Percentiles rank a stretch among this genome's conserved stretches.
phyloP scores from a whole-genome alignment of 2,113 vertebrate species.

The Centropus bengalensis region DNA sequence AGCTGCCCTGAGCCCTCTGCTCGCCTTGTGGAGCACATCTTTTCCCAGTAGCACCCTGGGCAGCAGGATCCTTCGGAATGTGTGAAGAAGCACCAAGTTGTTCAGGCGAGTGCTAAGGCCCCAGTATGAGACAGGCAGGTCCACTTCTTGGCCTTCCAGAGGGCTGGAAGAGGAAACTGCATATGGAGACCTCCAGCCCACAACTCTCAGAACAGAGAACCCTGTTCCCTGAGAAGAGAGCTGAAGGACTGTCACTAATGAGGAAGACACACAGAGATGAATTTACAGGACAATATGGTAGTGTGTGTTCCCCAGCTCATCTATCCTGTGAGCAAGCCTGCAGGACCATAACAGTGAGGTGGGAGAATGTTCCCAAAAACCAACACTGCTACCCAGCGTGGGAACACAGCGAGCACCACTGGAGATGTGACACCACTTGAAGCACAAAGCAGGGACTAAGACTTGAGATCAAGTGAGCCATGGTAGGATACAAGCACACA shows the following conservation, averaged over 20 bases:
- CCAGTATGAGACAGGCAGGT: not conserved
- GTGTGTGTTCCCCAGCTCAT: not conserved
- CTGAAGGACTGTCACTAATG: not conserved
- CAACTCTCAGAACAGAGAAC: not conserved
- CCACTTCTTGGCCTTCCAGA: not conserved
- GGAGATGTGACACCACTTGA: not conserved
- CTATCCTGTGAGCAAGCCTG: not conserved
- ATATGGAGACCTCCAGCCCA: not conserved
- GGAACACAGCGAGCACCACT: not conserved
- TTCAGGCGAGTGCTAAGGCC: not conserved
- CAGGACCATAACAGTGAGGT: not conserved
- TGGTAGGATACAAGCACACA: rapidly evolving
- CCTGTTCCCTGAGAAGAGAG: not conserved
- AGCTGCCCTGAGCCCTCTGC: not conserved
- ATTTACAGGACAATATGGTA: not conserved
- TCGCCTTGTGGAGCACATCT: rapidly evolving
- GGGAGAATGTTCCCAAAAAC: not conserved
- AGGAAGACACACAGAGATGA: not conserved
- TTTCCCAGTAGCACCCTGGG: not conserved
- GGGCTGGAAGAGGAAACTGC: not conserved
- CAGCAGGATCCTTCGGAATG: not conserved
- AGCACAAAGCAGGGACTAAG: not conserved
- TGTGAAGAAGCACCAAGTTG: not conserved
- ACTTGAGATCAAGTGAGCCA: not conserved
- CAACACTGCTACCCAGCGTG: not conserved